A percentile compares a stretch with the other conserved stretches of the same genome.
Conservation (phyloP, 2,888 invertebrate genomes). For the Zonitis immaculata region DNA sequence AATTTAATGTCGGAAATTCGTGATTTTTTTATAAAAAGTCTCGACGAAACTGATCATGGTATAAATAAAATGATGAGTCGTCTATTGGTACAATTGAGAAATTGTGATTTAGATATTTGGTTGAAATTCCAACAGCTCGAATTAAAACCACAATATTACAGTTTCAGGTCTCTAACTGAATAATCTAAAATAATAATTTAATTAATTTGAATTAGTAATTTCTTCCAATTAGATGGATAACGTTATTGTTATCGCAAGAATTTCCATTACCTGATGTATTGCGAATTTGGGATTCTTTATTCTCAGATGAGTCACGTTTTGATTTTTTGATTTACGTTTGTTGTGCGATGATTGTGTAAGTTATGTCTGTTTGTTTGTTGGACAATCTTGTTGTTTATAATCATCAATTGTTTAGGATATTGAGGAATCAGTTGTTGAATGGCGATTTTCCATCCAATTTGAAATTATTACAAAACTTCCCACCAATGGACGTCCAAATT, state of each 20-base stretch:
- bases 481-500: constrained; percentile 80
- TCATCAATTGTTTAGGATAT: no score
- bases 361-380: no score
- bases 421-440: constrained; percentile 74
- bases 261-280: constrained; percentile 96
- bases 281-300: constrained; percentile 94
- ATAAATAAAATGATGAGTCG: constrained; percentile 87
- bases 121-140: constrained; percentile 74
- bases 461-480: constrained; percentile 89
- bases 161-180: constrained; percentile 68
- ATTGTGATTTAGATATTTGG: constrained; percentile 74
- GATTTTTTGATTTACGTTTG: constrained; percentile 89
- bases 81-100: constrained; percentile 70
- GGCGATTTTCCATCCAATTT: constrained; percentile 94
- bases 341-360: constrained; percentile 97
- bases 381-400: no score
- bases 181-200: neutral
- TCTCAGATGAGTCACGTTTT: constrained; percentile 86
- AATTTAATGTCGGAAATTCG: constrained; percentile 97
- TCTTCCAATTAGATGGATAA: constrained; percentile 73
- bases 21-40: constrained; percentile 92
- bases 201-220: constrained; percentile 33
- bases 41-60: constrained; percentile 90
- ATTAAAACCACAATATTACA: constrained; percentile 92
- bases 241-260: constrained; percentile 92